Percentiles rank a stretch among this genome's conserved stretches.
phyloP scores from a whole-genome alignment of 2,113 vertebrate genomes.

The Stigmatopora nigra region DNA sequence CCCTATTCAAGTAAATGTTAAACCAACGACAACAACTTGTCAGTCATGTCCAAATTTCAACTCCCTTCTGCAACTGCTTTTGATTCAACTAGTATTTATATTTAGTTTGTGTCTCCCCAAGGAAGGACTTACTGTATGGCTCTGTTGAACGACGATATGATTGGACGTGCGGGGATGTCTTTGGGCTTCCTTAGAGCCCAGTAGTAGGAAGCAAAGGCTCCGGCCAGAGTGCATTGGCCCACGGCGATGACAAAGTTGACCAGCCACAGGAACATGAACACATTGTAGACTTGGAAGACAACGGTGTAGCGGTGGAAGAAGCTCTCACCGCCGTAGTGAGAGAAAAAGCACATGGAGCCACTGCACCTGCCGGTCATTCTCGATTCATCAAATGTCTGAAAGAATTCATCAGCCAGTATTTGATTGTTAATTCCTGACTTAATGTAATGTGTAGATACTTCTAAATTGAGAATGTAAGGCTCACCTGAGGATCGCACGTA shows the following conservation, averaged over 20 bases:
- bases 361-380: constrained; percentile 78
- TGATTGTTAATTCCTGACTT: too few relatives aligned
- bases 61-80: too few relatives aligned
- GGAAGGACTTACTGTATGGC: constrained; percentile 76
- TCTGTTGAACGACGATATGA: constrained; percentile 84
- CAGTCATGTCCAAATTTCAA: too few relatives aligned
- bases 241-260: constrained; percentile 88
- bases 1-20: too few relatives aligned
- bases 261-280: constrained; percentile 90
- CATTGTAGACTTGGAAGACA: constrained; percentile 83
- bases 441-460: neutral
- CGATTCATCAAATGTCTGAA: constrained; percentile 80
- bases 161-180: constrained; percentile 82
- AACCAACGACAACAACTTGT: too few relatives aligned
- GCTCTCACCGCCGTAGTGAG: constrained; percentile 85
- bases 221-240: constrained; percentile 91
- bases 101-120: neutral
- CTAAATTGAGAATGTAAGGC: constrained; percentile 15
- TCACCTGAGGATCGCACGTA: constrained; percentile 83
- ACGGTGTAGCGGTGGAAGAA: constrained; percentile 81
- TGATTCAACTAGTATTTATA: too few relatives aligned
- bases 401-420: neutral
- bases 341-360: constrained; percentile 83
- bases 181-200: constrained; percentile 87
- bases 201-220: constrained; percentile 92